phyloP scores from a whole-genome alignment of 1,140 invertebrate genomes.

The Eulimnadia texana region DNA sequence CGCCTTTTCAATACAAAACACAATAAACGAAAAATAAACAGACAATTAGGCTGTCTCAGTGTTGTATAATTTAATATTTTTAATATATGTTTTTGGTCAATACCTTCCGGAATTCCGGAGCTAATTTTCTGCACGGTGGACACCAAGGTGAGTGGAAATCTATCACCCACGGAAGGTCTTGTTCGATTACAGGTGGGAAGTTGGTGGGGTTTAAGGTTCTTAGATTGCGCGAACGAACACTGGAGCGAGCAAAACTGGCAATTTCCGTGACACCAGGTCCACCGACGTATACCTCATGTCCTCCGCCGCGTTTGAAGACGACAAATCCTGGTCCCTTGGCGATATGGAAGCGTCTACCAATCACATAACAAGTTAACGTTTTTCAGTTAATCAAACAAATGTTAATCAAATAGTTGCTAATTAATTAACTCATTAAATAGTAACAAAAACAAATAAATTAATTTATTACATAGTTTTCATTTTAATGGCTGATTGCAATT shows the following conservation, averaged over 20 bases:
- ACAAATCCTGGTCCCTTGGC: conserved; percentile 52
- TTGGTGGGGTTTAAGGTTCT: conserved; percentile 43
- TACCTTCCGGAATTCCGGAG: conserved; percentile 55
- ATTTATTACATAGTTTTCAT: too few relatives aligned
- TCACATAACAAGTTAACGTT: conserved; percentile 4
- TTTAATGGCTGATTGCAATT: not conserved
- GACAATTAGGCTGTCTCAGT: too few relatives aligned
- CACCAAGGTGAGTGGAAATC: conserved; percentile 75
- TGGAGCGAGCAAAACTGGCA: conserved; percentile 49
- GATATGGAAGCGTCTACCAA: conserved; percentile 23
- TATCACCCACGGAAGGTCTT: conserved; percentile 41
- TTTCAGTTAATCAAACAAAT: too few relatives aligned
- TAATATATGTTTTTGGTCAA: conserved; percentile 22
- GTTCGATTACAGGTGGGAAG: conserved; percentile 33
- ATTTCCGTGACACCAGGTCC: conserved; percentile 46
- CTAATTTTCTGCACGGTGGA: conserved; percentile 57
- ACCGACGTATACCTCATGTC: conserved; percentile 55
- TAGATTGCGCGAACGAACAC: conserved; percentile 43
- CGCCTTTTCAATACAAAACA: conserved; percentile 23
- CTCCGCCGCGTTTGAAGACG: conserved; percentile 50
- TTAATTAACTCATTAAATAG: too few relatives aligned
- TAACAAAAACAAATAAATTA: too few relatives aligned
- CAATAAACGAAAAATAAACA: too few relatives aligned
- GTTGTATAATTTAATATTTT: not conserved
- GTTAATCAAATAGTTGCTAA: too few relatives aligned